Base-by-base conservation (phyloP, 2,797 vertebrate species). In the Lacerta agilis region DNA sequence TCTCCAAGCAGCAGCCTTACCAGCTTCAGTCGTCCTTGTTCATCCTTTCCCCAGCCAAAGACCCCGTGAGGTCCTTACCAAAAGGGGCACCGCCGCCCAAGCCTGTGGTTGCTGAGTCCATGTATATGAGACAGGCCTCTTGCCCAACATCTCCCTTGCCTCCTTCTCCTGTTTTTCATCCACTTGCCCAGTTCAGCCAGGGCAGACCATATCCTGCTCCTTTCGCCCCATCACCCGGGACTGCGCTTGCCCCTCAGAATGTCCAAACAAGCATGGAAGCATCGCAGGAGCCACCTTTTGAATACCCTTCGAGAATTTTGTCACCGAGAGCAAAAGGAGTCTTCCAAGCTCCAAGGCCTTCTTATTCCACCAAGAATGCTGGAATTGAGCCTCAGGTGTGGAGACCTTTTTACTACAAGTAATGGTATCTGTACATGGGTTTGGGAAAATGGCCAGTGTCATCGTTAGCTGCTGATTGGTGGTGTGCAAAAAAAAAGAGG, bases 371-470 rank as follows among this genome's bases (percentile, higher is more conserved):
- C 92, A 98, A 97, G 96, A 98, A 97, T 20, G 98, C 97, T 8
- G 99, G 98, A 87, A 98, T 99, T 81, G 97, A 98, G 95, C 96
- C 98, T 18, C 98, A 99, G 99, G 99, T 99, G 98, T 99, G 99
- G 98, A 99, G 97, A 96, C 99, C 99, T 92, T 97, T 98, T 94
- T 98, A 97, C 92, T 97, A 96, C 95, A 97, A 97, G 92, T 97
- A 97, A 90, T 0, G 0, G 29, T 88, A 79, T 49, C 71, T 33
- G 33, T 38, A 76, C 90, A 20, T 33, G 93, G 87, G 85, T 83
- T 89, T 89, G 79, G 82, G 7, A 87, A 36, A 3, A 88, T 38
- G 4, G 78, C 81, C 18, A 8, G 79, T 84, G 82, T 41, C 80
- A 82, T 90, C 84, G 84, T 85, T 88, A 49, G 1, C 23, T 80